These are phyloP conservation scores for Reinhardtius hippoglossoides DNA, from an alignment of 2,113 vertebrate species.

Conservation along the genomic window DNA sequence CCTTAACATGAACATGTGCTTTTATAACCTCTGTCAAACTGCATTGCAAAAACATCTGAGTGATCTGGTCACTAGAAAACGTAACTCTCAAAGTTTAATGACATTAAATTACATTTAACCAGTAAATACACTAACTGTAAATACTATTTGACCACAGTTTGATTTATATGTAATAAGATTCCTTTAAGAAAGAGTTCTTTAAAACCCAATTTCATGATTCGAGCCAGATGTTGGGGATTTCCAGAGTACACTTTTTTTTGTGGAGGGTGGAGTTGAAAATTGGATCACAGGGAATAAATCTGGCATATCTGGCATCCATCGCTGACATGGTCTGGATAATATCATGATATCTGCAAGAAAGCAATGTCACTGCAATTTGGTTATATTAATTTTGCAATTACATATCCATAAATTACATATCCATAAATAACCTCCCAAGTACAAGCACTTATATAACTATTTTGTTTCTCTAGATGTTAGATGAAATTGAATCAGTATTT, in stretches of 20 bases:
- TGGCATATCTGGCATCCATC: constrained; percentile 49
- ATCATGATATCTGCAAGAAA: constrained; percentile 33
- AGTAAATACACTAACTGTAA: neutral
- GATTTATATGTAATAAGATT: constrained; percentile 11
- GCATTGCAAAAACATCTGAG: neutral
- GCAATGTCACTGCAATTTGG: neutral
- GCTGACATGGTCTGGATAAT: constrained; percentile 51
- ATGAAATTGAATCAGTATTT: constrained; percentile 38
- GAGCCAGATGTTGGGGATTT: constrained; percentile 42
- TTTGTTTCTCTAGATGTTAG: constrained; percentile 22
- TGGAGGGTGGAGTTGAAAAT: constrained; percentile 27
- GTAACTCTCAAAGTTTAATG: no score
- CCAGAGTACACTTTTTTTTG: constrained; percentile 21
- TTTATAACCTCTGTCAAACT: neutral
- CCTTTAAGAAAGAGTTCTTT: constrained; percentile 21
- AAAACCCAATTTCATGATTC: constrained; percentile 2
- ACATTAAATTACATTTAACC: no score
- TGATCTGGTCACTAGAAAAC: no score
- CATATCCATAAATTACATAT: no score
- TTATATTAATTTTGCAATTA: constrained; percentile 11
- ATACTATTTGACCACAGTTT: neutral
- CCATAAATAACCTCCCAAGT: constrained; percentile 5
- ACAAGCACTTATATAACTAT: constrained; percentile 2
- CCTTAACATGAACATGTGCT: neutral
- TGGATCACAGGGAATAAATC: constrained; percentile 44